Conservation (phyloP, 2,888 invertebrate species). For the Thumatha senex region DNA sequence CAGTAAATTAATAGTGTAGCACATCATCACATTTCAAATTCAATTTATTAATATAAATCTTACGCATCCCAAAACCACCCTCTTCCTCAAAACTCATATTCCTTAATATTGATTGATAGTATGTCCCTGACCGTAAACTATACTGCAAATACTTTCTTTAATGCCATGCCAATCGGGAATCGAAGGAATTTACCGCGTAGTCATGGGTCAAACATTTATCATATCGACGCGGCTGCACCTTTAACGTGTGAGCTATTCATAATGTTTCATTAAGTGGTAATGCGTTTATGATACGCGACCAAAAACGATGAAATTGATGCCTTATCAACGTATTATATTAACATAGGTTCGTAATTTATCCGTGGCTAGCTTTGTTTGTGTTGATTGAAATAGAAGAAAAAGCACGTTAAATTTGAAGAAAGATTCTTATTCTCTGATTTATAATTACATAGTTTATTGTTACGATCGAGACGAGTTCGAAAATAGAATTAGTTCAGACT, state of each 20-base stretch:
- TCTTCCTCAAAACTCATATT: slow-evolving; percentile 24
- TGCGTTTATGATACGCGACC: slow-evolving; percentile 62
- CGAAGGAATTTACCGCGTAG: slow-evolving; percentile 66
- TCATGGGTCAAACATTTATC: slow-evolving; percentile 75
- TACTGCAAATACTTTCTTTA: slow-evolving; percentile 46
- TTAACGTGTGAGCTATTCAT: slow-evolving; percentile 71
- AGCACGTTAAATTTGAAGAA: too few species aligned
- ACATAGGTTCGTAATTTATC: background rate
- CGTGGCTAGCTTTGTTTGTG: too few species aligned
- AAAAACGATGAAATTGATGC: slow-evolving; percentile 30
- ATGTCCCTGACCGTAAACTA: slow-evolving; percentile 37
- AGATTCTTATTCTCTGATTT: too few species aligned
- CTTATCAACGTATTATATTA: slow-evolving; percentile 12
- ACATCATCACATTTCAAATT: too few species aligned
- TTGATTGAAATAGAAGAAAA: too few species aligned
- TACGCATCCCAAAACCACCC: background rate
- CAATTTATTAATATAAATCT: too few species aligned
- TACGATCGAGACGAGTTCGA: too few species aligned
- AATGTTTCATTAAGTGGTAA: slow-evolving; percentile 80
- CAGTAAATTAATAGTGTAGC: too few species aligned
- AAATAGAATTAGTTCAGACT: too few species aligned
- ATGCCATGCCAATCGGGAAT: slow-evolving; percentile 65
- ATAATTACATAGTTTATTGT: too few species aligned
- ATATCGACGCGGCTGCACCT: slow-evolving; percentile 74
- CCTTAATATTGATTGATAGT: slow-evolving; percentile 50